phyloP scores from a whole-genome alignment of 2,888 invertebrate species.

The Dione juno region DNA sequence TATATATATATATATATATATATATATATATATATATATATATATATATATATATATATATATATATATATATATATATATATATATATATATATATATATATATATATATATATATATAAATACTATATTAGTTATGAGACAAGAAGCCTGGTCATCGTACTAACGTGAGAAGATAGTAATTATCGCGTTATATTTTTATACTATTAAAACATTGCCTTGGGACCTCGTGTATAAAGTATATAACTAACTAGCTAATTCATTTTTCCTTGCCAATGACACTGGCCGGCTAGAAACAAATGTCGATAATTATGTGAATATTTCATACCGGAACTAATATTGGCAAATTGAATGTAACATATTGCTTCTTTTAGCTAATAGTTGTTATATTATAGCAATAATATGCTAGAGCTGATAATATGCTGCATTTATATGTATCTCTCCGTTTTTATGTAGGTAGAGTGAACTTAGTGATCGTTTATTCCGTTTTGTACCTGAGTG shows the following conservation, averaged over 20 bases:
- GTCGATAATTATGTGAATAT: conserved; percentile 6
- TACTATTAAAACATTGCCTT: conserved; percentile 10
- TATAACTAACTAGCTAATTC: neutral
- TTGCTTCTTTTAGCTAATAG: neutral
- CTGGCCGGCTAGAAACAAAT: conserved; percentile 10
- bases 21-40: no score
- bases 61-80: no score
- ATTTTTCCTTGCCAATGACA: conserved; percentile 18
- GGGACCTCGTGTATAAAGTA: conserved; percentile 20
- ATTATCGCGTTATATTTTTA: conserved; percentile 18
- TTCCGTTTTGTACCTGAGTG: no score
- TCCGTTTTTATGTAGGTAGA: no score
- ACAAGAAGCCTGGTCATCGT: neutral
- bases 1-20: no score
- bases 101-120: no score
- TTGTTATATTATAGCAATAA: no score
- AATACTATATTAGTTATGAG: neutral
- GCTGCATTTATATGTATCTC: no score
- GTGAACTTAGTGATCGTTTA: no score
- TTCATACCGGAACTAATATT: neutral
- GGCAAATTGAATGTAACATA: neutral
- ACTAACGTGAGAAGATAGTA: conserved; percentile 26
- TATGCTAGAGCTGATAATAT: no score
- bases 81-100: no score
- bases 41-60: no score